A percentile compares a stretch with the other conserved stretches of the same genome.
Evolutionary conservation across 2,888 invertebrate species (phyloP).

Genomic region (Rhopalosiphum nymphaeae): DNA sequence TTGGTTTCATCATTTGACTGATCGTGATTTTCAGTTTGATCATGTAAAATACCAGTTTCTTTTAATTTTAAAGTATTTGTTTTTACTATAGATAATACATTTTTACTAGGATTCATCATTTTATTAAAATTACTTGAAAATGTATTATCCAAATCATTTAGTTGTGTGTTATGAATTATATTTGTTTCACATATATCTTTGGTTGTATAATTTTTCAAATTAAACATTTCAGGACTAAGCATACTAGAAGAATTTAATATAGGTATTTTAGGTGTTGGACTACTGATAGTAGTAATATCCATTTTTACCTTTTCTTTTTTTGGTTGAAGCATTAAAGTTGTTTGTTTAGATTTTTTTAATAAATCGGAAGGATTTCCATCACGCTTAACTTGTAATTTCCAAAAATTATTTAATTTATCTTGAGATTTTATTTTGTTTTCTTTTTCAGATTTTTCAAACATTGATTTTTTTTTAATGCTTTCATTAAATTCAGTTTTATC

Average conservation of each 20-base stretch:
- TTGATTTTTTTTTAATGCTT: not conserved
- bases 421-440: slow-evolving; percentile 21
- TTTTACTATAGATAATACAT: not conserved
- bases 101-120: slow-evolving; percentile 9
- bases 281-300: slow-evolving; percentile 34
- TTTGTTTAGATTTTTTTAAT: slow-evolving; percentile 56
- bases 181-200: not conserved
- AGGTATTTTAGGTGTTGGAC: not conserved
- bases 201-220: not conserved
- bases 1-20: slow-evolving; percentile 25
- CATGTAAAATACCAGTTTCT: not conserved
- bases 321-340: not conserved
- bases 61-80: not conserved
- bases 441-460: not conserved
- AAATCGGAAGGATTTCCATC: slow-evolving; percentile 58
- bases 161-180: slow-evolving; percentile 12
- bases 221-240: not conserved
- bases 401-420: slow-evolving; percentile 5
- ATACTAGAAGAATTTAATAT: not conserved
- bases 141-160: not conserved
- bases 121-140: slow-evolving; percentile 21
- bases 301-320: not conserved
- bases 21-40: not conserved
- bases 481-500: slow-evolving; percentile 25
- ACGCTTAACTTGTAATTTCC: slow-evolving; percentile 52